Evolutionary conservation across 53 echinoderm and acorn worm genomes (phyloP).

Genomic region (Echinarachnius parma): DNA sequence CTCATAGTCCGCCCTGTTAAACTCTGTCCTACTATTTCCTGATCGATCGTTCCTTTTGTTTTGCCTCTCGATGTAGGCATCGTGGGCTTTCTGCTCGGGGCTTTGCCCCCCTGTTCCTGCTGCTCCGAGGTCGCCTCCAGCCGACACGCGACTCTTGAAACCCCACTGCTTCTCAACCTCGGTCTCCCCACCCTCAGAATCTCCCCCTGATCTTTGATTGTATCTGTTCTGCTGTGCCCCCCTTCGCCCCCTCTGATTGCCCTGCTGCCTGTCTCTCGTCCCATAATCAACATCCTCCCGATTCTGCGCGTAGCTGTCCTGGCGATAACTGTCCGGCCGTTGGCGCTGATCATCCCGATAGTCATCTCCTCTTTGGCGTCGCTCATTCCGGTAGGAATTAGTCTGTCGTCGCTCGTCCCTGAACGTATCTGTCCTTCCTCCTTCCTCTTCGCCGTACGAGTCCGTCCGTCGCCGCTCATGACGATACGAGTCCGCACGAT

Average conservation of each 20-base stretch:
- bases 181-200: neutral
- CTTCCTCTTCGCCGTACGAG: no score
- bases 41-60: constrained; percentile 8
- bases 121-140: neutral
- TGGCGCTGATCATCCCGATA: no score
- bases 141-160: neutral
- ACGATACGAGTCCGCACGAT: neutral
- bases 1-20: constrained; percentile 34
- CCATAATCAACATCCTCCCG: neutral
- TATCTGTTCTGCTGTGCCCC: neutral
- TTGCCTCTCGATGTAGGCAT: constrained; percentile 24
- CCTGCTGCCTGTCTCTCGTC: neutral
- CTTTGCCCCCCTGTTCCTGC: no score
- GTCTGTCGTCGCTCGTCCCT: no score
- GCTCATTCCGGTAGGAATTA: no score
- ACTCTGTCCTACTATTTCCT: constrained; percentile 4
- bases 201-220: constrained; percentile 1
- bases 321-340: no score
- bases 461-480: no score
- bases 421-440: no score
- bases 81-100: constrained; percentile 13
- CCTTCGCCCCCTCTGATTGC: neutral
- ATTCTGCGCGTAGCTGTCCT: neutral
- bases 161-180: constrained; percentile 28
- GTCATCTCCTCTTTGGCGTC: no score